These are phyloP conservation scores for Smutsia gigantea DNA, from an alignment of 2,797 vertebrate species.

Conservation along the genomic window DNA sequence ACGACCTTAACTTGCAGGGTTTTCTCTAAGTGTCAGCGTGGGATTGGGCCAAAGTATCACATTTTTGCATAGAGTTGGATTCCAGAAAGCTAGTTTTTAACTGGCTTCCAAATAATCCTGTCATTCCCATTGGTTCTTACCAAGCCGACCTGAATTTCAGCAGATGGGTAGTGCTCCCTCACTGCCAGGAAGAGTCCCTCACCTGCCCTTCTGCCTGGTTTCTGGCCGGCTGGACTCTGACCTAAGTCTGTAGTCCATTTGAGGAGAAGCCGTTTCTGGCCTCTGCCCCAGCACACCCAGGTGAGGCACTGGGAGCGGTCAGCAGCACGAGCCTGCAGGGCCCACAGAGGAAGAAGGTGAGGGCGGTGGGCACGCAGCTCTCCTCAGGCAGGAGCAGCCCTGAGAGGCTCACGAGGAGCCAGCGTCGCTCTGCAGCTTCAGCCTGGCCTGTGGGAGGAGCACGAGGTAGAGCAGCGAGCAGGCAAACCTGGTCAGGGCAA, in stretches of 20 bases:
- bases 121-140: neutral
- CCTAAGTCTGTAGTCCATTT: constrained; percentile 78
- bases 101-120: neutral
- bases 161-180: neutral
- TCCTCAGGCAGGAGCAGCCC: constrained; percentile 89
- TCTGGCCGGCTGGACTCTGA: fast-evolving
- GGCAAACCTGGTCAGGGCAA: constrained; percentile 64
- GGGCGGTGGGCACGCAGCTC: constrained; percentile 85
- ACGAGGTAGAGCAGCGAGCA: constrained; percentile 87
- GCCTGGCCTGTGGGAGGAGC: constrained; percentile 82
- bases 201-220: neutral
- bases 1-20: neutral
- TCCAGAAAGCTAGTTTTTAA: neutral
- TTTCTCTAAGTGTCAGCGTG: neutral
- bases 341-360: constrained; percentile 85
- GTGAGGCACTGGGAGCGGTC: constrained; percentile 71
- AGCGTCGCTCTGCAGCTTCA: constrained; percentile 55
- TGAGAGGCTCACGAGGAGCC: constrained; percentile 85
- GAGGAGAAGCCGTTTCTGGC: neutral
- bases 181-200: neutral
- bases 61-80: neutral
- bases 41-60: neutral
- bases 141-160: neutral
- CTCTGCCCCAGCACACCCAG: constrained; percentile 74
- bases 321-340: constrained; percentile 83